Conservation (phyloP, 2,113 vertebrate genomes). For the Mastomys natalensis region DNA sequence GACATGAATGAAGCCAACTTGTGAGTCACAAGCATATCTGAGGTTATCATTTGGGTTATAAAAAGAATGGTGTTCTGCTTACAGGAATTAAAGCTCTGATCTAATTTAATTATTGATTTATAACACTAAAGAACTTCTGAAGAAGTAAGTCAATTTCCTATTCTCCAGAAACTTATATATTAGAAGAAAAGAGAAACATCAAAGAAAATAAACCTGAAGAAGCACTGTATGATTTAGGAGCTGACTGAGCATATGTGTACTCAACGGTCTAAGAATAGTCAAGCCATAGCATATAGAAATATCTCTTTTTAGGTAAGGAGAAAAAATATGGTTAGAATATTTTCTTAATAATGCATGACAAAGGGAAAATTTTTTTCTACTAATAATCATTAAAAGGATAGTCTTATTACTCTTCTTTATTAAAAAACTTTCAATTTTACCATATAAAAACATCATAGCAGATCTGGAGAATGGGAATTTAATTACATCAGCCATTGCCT, state of each 20-base stretch:
- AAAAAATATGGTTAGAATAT: background rate
- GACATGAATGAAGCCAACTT: background rate
- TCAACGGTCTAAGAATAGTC: background rate
- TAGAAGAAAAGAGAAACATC: slow-evolving; percentile 21
- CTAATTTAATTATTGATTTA: slow-evolving; percentile 30
- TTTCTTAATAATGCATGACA: background rate
- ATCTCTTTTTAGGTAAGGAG: background rate
- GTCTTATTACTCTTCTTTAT: background rate
- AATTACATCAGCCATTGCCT: slow-evolving; percentile 35
- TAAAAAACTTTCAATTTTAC: background rate
- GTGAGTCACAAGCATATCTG: background rate
- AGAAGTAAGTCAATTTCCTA: slow-evolving; percentile 25
- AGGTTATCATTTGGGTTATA: background rate
- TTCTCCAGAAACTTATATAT: background rate
- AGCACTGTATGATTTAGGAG: background rate
- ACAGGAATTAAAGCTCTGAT: slow-evolving; percentile 33
- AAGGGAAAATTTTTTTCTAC: slow-evolving; percentile 35
- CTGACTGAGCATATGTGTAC: background rate
- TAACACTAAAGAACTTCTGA: slow-evolving; percentile 7
- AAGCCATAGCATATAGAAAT: background rate
- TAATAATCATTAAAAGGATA: background rate
- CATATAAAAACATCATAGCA: background rate
- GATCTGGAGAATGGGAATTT: background rate
- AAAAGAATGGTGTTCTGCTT: slow-evolving; percentile 24
- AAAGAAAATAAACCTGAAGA: slow-evolving; percentile 33